These are phyloP conservation scores for Rhabdophis nuchalis DNA, from an alignment of 2,797 vertebrate genomes.

Conservation along the genomic window DNA sequence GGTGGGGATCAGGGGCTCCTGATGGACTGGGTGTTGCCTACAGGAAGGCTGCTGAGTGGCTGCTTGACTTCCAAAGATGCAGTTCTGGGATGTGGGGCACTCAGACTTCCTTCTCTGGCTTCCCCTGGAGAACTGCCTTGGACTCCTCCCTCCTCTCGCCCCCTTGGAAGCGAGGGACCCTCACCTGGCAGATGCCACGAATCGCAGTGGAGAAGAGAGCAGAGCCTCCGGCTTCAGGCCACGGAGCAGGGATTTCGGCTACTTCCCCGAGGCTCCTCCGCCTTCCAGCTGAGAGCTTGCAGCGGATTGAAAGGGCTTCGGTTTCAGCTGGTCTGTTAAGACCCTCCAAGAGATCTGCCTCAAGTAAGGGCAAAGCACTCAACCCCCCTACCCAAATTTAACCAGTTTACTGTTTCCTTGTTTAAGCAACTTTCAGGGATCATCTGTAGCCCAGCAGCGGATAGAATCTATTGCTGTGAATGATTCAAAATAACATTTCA, in stretches of 20 bases:
- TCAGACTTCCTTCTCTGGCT: not conserved
- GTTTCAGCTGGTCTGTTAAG: not conserved
- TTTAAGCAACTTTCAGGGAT: not conserved
- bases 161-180: not conserved
- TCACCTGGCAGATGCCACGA: not conserved
- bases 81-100: not conserved
- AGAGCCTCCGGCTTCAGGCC: not conserved
- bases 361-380: not conserved
- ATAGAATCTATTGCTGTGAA: not conserved
- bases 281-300: not conserved
- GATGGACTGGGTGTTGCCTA: not conserved
- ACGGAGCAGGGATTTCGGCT: not conserved
- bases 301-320: not conserved
- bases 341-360: not conserved
- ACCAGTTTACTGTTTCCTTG: not conserved
- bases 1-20: too few species aligned
- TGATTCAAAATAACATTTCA: not conserved
- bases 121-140: not conserved
- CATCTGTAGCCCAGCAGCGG: not conserved
- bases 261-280: not conserved
- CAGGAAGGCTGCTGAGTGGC: not conserved
- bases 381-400: rapidly evolving
- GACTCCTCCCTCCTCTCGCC: not conserved
- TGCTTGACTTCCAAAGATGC: not conserved
- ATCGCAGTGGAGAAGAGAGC: not conserved